These are phyloP conservation scores for Parazoanthus darwini DNA, from an alignment of 92 coral and sea anemone species.

Conservation along the genomic window DNA sequence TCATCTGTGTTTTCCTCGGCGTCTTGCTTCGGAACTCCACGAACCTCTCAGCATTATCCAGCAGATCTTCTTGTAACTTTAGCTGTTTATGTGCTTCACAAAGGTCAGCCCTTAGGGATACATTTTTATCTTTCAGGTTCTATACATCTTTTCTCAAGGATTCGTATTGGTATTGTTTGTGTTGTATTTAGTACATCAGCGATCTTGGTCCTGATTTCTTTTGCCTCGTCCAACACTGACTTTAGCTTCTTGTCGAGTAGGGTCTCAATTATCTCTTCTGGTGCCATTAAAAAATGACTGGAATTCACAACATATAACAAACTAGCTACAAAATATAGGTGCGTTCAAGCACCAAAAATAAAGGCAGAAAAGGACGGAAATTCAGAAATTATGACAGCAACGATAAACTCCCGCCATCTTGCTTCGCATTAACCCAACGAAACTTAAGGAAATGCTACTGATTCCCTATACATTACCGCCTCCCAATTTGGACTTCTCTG, in stretches of 20 bases:
- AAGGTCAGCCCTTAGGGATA: not conserved
- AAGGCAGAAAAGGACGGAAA: not conserved
- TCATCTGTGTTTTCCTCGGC: slow-evolving; percentile 16
- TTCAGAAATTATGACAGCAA: not conserved
- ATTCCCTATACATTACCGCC: too few species aligned
- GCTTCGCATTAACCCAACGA: not conserved
- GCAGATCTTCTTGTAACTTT: not conserved
- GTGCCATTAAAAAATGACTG: slow-evolving; percentile 19
- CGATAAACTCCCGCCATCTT: not conserved
- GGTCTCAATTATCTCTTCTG: slow-evolving; percentile 21
- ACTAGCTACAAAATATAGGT: not conserved
- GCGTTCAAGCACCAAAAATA: slow-evolving; percentile 4
- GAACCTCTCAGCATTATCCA: slow-evolving; percentile 13
- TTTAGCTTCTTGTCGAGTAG: slow-evolving; percentile 25
- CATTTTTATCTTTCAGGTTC: slow-evolving; percentile 2
- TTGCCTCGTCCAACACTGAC: slow-evolving; percentile 22
- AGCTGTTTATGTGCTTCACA: not conserved
- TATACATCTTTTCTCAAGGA: too few species aligned
- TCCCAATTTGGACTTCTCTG: too few species aligned
- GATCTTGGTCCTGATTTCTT: not conserved
- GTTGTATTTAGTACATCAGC: too few species aligned
- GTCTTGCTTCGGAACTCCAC: slow-evolving; percentile 17
- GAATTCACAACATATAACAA: slow-evolving; percentile 6
- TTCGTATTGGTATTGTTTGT: too few species aligned
- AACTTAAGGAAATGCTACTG: too few species aligned